Evolutionary conservation across 2,797 vertebrate genomes (phyloP).

Genomic region (Glyptemys insculpta): DNA sequence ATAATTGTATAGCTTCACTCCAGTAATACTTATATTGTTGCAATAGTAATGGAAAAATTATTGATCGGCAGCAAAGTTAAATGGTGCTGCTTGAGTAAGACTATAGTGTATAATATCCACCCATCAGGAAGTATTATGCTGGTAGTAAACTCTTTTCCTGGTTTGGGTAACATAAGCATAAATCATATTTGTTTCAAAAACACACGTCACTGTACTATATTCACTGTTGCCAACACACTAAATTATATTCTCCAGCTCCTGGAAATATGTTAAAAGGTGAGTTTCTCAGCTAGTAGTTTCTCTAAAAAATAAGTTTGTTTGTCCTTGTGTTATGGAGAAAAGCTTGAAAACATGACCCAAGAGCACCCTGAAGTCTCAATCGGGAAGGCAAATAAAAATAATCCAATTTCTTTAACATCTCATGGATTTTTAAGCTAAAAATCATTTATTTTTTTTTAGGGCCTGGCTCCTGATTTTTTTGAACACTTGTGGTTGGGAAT

Average conservation of each 20-base stretch:
- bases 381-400: background rate
- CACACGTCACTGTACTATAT: fast-evolving
- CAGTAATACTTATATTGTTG: slow-evolving; percentile 31
- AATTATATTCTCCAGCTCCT: background rate
- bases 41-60: slow-evolving; percentile 64
- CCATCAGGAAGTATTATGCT: fast-evolving
- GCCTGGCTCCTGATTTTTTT: background rate
- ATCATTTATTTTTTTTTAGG: background rate
- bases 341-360: background rate
- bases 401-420: no score
- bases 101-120: background rate
- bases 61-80: slow-evolving; percentile 25
- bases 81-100: background rate
- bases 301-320: background rate
- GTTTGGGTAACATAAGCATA: background rate
- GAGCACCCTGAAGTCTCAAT: background rate
- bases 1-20: slow-evolving; percentile 34
- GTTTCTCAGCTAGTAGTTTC: background rate
- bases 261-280: fast-evolving
- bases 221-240: background rate
- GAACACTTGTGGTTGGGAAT: background rate
- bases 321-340: background rate
- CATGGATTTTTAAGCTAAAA: no score
- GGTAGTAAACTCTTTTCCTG: background rate
- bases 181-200: background rate